phyloP scores from a whole-genome alignment of 2,113 vertebrate genomes.

The Ceratotherium simum region DNA sequence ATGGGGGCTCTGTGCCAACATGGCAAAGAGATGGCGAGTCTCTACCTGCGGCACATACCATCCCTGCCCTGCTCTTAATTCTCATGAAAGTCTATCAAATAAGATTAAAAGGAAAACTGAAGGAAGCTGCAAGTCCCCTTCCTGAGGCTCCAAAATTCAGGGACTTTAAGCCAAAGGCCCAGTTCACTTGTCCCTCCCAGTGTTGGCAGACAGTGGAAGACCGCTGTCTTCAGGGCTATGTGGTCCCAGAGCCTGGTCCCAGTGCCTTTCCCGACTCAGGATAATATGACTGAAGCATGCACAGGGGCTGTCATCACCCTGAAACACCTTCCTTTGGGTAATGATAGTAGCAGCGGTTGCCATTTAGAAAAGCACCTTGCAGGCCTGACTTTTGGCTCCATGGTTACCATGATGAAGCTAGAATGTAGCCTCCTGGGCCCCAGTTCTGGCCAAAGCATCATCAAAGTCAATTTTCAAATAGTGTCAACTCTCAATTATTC shows the following conservation, averaged over 20 bases:
- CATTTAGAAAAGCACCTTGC: background rate
- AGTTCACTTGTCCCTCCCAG: background rate
- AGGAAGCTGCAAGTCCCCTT: background rate
- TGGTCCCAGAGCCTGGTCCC: background rate
- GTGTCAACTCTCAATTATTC: conserved; percentile 60
- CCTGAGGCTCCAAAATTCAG: background rate
- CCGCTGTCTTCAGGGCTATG: accelerated
- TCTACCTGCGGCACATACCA: background rate
- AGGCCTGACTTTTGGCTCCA: background rate
- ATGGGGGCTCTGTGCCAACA: background rate
- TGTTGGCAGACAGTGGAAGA: background rate
- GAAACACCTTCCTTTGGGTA: background rate
- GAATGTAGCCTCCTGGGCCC: conserved; percentile 11
- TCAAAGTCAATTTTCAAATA: conserved; percentile 39
- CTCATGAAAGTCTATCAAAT: background rate
- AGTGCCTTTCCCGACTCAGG: background rate
- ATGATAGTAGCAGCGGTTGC: background rate
- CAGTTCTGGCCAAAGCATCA: background rate
- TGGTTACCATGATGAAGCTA: background rate
- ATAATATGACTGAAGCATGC: background rate
- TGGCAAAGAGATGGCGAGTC: background rate
- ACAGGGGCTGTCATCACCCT: accelerated
- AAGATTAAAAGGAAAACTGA: background rate
- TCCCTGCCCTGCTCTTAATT: background rate
- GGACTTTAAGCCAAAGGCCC: background rate